Percentiles rank a stretch among this genome's conserved stretches.
Evolutionary conservation across 2,113 vertebrate genomes (phyloP).

Genomic region (Sinocyclocheilus grahami): DNA sequence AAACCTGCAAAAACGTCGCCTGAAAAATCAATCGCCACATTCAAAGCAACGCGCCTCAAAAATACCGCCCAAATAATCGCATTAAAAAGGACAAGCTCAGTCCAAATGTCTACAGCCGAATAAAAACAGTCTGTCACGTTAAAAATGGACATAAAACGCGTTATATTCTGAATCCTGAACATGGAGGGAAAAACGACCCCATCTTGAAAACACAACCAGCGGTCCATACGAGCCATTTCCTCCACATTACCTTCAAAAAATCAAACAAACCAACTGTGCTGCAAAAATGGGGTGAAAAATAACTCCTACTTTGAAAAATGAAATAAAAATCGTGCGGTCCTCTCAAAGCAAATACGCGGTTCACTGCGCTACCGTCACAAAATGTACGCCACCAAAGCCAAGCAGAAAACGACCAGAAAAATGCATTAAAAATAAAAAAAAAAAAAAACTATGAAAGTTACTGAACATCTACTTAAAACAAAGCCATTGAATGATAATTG

Average conservation of each 20-base stretch:
- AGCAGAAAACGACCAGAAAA: conserved; percentile 67
- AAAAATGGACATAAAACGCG: conserved; percentile 56
- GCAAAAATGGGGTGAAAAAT: conserved; percentile 58
- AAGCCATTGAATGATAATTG: no score
- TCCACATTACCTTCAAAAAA: conserved; percentile 63
- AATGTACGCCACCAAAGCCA: conserved; percentile 75
- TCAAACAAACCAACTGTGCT: conserved; percentile 50
- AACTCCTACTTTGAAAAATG: conserved; percentile 55
- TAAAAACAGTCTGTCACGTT: conserved; percentile 32
- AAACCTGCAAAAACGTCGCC: conserved; percentile 49
- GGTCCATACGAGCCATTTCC: conserved; percentile 60
- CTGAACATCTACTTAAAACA: no score
- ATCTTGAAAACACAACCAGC: conserved; percentile 52
- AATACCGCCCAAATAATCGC: conserved; percentile 22
- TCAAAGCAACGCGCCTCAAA: conserved; percentile 41
- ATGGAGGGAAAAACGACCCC: conserved; percentile 58
- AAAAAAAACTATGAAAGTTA: conserved; percentile 36
- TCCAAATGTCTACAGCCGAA: conserved; percentile 38
- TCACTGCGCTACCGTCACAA: conserved; percentile 65
- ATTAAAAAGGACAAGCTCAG: conserved; percentile 1
- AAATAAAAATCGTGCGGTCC: conserved; percentile 60
- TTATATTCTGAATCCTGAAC: conserved; percentile 58
- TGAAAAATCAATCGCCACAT: conserved; percentile 35
- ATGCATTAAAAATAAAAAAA: conserved; percentile 68
- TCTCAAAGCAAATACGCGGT: conserved; percentile 59